Evolutionary conservation across 1,140 invertebrate genomes (phyloP).

Genomic region (Amphibalanus amphitrite): DNA sequence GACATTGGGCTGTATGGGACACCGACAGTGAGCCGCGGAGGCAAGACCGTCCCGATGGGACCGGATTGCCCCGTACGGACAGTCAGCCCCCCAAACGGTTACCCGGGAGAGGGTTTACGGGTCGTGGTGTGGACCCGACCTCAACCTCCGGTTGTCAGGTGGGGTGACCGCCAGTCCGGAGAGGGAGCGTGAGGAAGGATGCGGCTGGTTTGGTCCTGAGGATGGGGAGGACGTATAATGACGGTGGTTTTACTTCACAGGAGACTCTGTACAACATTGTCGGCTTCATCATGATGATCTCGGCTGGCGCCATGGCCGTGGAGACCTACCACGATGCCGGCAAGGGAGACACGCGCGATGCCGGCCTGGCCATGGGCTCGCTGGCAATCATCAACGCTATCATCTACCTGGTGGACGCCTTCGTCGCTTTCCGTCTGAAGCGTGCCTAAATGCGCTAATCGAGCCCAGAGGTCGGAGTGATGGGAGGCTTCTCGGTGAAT

Average conservation of each 20-base stretch:
- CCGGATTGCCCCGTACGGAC: too few species aligned
- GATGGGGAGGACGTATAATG: not conserved
- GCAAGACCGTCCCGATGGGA: too few species aligned
- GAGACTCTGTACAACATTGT: conserved; percentile 18
- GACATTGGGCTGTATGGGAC: too few species aligned
- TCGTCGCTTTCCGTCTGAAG: not conserved
- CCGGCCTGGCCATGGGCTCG: conserved; percentile 18
- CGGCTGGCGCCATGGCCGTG: conserved; percentile 17
- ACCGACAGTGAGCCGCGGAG: too few species aligned
- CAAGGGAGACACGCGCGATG: conserved; percentile 13
- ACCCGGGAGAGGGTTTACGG: too few species aligned
- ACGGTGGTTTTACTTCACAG: conserved; percentile 3
- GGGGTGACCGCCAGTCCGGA: too few species aligned
- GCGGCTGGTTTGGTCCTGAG: not conserved
- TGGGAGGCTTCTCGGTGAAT: too few species aligned
- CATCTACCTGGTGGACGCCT: conserved; percentile 17
- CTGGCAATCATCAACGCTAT: conserved; percentile 19
- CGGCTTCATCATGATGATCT: conserved; percentile 17
- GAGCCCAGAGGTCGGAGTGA: too few species aligned
- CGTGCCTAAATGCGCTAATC: not conserved
- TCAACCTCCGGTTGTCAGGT: too few species aligned
- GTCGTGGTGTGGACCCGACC: too few species aligned
- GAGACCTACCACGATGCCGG: conserved; percentile 15
- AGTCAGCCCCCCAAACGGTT: too few species aligned
- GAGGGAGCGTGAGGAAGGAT: too few species aligned